Evolutionary conservation across 2,113 vertebrate species (phyloP).

Genomic region (Macaca fascicularis): T2T-MFA8v1.1 NC_088391.1:88709001-88709500

Average conservation of each 20-base stretch:
- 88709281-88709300: not conserved
- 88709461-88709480: not conserved
- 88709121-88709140: not conserved
- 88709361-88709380: not conserved
- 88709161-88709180: not conserved
- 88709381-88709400: not conserved
- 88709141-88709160: not conserved
- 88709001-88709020: not conserved
- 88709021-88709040: not conserved
- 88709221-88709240: not conserved
- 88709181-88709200: not conserved
- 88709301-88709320: not conserved
- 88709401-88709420: not conserved
- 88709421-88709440: not conserved
- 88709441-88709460: not conserved
- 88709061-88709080: not conserved
- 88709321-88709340: not conserved
- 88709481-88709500: not conserved
- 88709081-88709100: not conserved
- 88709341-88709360: not conserved
- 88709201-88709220: not conserved
- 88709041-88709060: not conserved
- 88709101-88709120: not conserved
- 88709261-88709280: not conserved
- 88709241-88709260: no score